phyloP scores from a whole-genome alignment of 2,888 invertebrate genomes.

The Seira ritae region DNA sequence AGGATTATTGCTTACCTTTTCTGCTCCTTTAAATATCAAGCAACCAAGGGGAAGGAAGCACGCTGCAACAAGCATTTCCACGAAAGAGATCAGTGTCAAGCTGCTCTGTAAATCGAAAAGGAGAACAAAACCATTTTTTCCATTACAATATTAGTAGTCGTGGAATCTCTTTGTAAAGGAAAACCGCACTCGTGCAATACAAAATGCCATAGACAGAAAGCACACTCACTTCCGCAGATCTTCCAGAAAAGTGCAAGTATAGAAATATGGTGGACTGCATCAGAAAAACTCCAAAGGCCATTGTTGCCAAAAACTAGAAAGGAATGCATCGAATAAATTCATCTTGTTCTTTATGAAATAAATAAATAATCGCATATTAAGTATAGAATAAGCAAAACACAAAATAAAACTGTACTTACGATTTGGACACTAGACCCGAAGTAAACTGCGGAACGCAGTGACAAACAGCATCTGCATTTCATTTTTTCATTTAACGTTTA shows the following conservation, averaged over 20 bases:
- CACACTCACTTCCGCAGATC: conserved; percentile 31
- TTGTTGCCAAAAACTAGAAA: conserved; percentile 44
- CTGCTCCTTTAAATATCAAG: conserved; percentile 50
- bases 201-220: background rate
- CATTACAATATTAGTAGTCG: too few species aligned
- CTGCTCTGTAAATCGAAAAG: conserved; percentile 46
- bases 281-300: conserved; percentile 52
- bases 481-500: background rate
- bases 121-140: too few species aligned
- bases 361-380: background rate
- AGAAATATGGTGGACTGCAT: conserved; percentile 49
- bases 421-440: conserved; percentile 52
- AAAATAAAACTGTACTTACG: conserved; percentile 22
- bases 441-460: conserved; percentile 48
- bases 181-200: background rate
- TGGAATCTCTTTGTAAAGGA: too few species aligned
- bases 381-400: background rate
- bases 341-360: too few species aligned
- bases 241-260: conserved; percentile 48
- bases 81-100: conserved; percentile 45
- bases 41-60: conserved; percentile 50
- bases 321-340: background rate
- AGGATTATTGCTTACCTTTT: conserved; percentile 47
- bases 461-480: conserved; percentile 53
- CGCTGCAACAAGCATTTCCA: conserved; percentile 44